Evolutionary conservation across 64 coral and sea anemone genomes (phyloP), one percentile per base, ranked within the genome.

Genomic region (Pocillopora damicornis): DNA sequence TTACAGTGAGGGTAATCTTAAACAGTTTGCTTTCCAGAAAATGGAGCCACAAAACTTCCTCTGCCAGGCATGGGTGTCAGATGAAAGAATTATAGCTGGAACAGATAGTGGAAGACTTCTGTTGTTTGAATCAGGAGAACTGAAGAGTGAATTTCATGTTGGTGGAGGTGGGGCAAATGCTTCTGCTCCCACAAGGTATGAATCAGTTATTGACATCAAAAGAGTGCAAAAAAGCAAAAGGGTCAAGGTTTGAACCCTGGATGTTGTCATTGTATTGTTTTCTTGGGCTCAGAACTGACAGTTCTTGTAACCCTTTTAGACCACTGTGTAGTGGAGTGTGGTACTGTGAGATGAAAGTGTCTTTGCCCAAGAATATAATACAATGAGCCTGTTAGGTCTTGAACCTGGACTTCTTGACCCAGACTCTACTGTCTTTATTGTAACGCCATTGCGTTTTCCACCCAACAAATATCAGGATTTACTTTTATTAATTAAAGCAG

Each of bases 1-100:
- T 37, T 99, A 99, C 78, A 99, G 97, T 73, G 97, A 99, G 37
- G 97, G 93, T 57, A 99, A 99, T 84, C 90, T 99, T 11, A 99
- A 99, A 76, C 97, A 99, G 79, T 99, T 99, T 95, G 97, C 97
- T 64, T 99, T 99, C 79, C 97, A 99, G 87, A 99, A 99, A 91
- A 93, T 99, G 90, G 97, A 99, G 72, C 97, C 97, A 72, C 97
- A 99, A 59, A 99, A 99, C 66, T 99, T 99, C 34, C 86, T 99
- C 17, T 95, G 93, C 72, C 97, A 99, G 82, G 92, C 97, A 11
- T 99, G 97, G 97, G 86, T 99, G 15, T 95, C 97, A 38, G 97
- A 99, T 81, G 97, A 99, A 20, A 99, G 93, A 85, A 99, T 99
- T 6, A 90, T 99, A n/a, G 91, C 97, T 77, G 97, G 97, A 1